Base-by-base conservation (phyloP, 2,113 vertebrate species). In the Pluvialis apricaria region DNA sequence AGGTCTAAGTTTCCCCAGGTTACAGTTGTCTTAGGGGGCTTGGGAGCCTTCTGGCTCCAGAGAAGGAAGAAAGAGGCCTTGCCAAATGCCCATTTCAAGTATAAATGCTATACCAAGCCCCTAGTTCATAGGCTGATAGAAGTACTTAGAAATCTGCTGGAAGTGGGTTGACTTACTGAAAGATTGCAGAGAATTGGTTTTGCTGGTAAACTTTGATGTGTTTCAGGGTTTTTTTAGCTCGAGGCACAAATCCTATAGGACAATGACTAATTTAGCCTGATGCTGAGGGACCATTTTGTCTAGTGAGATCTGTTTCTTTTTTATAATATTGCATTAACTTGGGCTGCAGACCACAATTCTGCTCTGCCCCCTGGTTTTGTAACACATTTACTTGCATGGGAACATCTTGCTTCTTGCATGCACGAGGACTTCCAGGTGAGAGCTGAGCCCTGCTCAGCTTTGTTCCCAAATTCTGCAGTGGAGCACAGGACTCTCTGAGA, bases 41-140 rank as follows among this genome's bases (percentile, higher is more conserved):
- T 94, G 81, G 73, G 81, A 92, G 73, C 84, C 75, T 91, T 94
- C 68, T 90, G 84, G 81, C 84, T 96, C 73, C 66, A 82, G 58
- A 61, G 21, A 19, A 80, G 70, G 49, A 85, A 76, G 57, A 51
- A 80, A 57, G 54, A 89, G 54, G 25, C 70, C 75, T 95, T 92
- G 54, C 89, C 71, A 94, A 89, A 80, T 62, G 58, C 51, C 45
- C 10, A 9, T 80, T 81, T 94, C 14, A 57, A n/a, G 40, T 47
- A 52, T 36, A 86, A 88, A 60, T 0, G 1, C 31, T 69, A 15
- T 40, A 16, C 36, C 52, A 75, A 68, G 36, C 13, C 49, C 54
- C 40, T 80, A 9, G 72, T 58, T 71, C 65, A 40, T 3, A 54
- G 47, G 36, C 10, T 75, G 64, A 75, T 64, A 52, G 14, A 52